Base-by-base conservation (phyloP, 2,888 invertebrate genomes). In the Alsophila aescularia region DNA sequence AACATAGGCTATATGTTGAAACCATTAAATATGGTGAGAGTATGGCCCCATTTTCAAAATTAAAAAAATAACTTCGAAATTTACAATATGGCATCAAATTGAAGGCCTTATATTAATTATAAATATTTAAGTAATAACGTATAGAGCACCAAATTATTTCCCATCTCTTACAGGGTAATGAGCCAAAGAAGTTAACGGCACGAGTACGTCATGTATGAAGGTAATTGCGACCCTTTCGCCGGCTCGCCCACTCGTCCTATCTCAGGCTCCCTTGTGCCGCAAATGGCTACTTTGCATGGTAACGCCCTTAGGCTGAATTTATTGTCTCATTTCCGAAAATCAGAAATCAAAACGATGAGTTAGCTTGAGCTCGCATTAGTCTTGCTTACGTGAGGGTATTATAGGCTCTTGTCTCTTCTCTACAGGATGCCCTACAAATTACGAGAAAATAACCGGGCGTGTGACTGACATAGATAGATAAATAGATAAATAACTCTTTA, bases 271-370 rank as follows among this genome's bases (percentile, higher is more conserved):
- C 41, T 58, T 41, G 13, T 34, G 52, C 66, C 66, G 14, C 52
- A 69, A 62, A 68, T 56, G 56, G 61, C 54, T 66, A 72, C 68
- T 67, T 73, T 59, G 69, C 57, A 52, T 54, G 44, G 58, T 63
- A 63, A 56, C 57, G 32, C 59, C 39, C 52, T 56, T 56, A 60
- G 58, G 57, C 24, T 41, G 55, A 58, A 69, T 70, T 73, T 70
- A 70, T 58, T 49, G 55, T 52, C 60, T 65, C 59, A 77, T 77
- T 72, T 77, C 76, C 75, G 66, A 62, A 65, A 54, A 55, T 37
- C 66, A 62, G 66, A 69, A 71, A 70, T 70, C 71, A 73, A 40
- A 48, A 24, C 31, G 39, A 34, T 44, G 37, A 39, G 18, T 54
- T 34, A 49, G 37, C 29, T 10, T 24, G 24, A 24, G 24, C 24